Conservation (phyloP, 2,888 invertebrate genomes). For the Stegana nigrithorax region DNA sequence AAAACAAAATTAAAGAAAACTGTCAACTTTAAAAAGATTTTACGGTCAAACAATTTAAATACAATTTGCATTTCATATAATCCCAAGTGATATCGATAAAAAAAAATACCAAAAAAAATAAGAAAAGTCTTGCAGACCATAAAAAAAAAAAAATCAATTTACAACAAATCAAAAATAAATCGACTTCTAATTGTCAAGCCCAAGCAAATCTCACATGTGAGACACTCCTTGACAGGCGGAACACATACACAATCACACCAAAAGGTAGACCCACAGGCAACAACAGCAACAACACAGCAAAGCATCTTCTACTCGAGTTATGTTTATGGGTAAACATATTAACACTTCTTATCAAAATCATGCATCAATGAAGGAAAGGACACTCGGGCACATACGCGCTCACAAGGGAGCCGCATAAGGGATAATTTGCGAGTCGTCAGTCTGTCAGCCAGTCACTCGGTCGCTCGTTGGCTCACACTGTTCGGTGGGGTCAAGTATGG, state of each 20-base stretch:
- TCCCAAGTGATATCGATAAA: no score
- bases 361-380: slow-evolving; percentile 17
- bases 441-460: neutral
- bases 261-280: neutral
- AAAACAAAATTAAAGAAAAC: neutral
- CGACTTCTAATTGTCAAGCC: slow-evolving; percentile 17
- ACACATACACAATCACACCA: slow-evolving; percentile 6
- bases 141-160: slow-evolving; percentile 1
- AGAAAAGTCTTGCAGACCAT: neutral
- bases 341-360: slow-evolving; percentile 23
- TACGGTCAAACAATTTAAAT: slow-evolving; percentile 19
- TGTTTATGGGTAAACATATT: slow-evolving; percentile 20
- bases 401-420: neutral
- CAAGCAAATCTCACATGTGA: slow-evolving; percentile 11
- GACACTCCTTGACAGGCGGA: slow-evolving; percentile 7
- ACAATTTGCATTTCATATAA: neutral
- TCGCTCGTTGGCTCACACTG: slow-evolving; percentile 12
- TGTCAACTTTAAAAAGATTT: slow-evolving; percentile 8
- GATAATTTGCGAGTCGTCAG: neutral
- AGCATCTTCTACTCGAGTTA: neutral
- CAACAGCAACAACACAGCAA: neutral
- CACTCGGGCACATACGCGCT: neutral
- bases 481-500: slow-evolving; percentile 14
- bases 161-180: slow-evolving; percentile 2
- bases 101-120: neutral